Conservation (phyloP, 2,797 vertebrate genomes). For the Peromyscus melanophrys region DNA sequence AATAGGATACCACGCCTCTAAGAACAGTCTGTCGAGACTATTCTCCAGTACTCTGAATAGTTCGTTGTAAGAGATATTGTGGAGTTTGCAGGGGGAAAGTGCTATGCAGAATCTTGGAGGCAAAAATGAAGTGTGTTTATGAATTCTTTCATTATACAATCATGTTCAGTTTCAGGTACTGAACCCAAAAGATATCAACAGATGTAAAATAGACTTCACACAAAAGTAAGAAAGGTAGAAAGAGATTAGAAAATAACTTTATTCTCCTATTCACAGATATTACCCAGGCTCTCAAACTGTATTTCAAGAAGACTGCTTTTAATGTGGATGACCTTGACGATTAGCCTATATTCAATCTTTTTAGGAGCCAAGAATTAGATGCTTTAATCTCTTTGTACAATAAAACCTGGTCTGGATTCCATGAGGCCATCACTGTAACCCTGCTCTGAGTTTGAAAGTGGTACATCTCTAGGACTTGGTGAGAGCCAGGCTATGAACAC, state of each 20-base stretch:
- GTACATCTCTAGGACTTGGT: not conserved
- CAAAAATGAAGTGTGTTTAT: not conserved
- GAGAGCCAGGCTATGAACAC: not conserved
- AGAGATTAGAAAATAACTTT: not conserved
- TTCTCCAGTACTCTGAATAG: slow-evolving; percentile 40
- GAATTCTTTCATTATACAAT: slow-evolving; percentile 1
- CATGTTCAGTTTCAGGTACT: slow-evolving; percentile 34
- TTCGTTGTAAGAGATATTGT: slow-evolving; percentile 28
- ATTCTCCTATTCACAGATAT: not conserved
- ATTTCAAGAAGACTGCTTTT: slow-evolving; percentile 47
- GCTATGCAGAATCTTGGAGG: not conserved
- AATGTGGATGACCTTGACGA: not conserved
- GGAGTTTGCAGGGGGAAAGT: not conserved
- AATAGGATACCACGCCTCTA: not conserved
- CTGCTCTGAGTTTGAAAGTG: not conserved
- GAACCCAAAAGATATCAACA: not conserved
- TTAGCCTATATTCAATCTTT: not conserved
- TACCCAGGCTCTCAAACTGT: not conserved
- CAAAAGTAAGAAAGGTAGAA: slow-evolving; percentile 56
- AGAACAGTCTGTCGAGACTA: slow-evolving; percentile 43
- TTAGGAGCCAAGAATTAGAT: not conserved
- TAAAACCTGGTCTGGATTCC: slow-evolving; percentile 20
- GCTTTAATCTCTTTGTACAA: not conserved
- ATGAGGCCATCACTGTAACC: not conserved
- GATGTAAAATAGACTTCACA: slow-evolving; percentile 10